Evolutionary conservation across 2,113 vertebrate genomes (phyloP), one percentile per base, ranked within the genome.

Genomic region (Prunella himalayana): DNA sequence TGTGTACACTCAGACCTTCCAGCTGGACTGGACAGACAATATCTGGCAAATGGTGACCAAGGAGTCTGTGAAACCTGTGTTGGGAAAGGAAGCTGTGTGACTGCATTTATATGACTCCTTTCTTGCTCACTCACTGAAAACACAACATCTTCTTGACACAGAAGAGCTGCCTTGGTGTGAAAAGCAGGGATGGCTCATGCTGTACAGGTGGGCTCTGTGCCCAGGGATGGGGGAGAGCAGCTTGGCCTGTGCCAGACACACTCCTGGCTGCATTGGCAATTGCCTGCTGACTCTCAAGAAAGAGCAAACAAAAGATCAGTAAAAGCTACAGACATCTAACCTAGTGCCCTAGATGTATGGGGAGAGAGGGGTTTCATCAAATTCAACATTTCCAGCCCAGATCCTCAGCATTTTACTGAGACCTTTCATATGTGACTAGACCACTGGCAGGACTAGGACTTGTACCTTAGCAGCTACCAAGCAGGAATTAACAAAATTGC

Each of bases 261-360:
- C 21, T 47, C 65, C 45, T 37, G 37, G 37, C 37, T 37, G 37
- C 37, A 37, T 37, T 7, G 37, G 9, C 37, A 37, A 37, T 47
- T 80, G 59, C 16, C 18, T 56, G 14, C 23, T 82, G 27, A 30
- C 15, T 71, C 19, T 56, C 6, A 8, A 69, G 53, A 73, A 41
- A 63, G 15, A 70, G 27, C 37, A 83, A 94, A 70, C 5, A 65
- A 35, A 41, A 82, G 28, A 33, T 57, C 2, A 5, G 8, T 57
- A 57, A 73, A 69, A 76, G 39, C 3, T 4, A 21, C 13, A 57
- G 45, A 19, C 11, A 31, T 54, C n/a, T 80, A 76, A 79, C 21
- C 4, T 28, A 35, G 25, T 15, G 31, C 19, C 39, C 0, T 4
- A 83, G 39, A 31, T 0, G 0, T 13, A 39, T 4, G 25, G 20